Evolutionary conservation across 2,888 invertebrate genomes (phyloP), one percentile per base, ranked within the genome.

Genomic region (Ligdia adustata): DNA sequence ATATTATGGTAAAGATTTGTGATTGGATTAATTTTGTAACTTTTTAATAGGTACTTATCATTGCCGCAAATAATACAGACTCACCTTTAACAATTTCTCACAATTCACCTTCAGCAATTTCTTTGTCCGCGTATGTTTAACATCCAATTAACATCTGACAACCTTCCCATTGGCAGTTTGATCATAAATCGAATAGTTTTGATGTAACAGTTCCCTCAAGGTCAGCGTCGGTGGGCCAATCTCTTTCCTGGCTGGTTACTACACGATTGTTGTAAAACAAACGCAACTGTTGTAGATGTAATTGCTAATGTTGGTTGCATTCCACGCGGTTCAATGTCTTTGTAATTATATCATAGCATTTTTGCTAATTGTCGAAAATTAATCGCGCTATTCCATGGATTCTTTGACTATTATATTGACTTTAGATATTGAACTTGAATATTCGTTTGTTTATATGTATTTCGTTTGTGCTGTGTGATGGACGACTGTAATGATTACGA

Each of bases 141-240:
- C n/a, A n/a, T 22, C n/a, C 22, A 22, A 22, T 22, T 0, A 7
- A 18, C 6, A 22, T 22, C 7, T n/a, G 22, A 22, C 18, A 28
- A 27, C 37, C 37, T 18, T 34, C 20, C 9, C 42, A 34, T 34
- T 34, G 27, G 13, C n/a, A 34, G n/a, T 38, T 45, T 13, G 46
- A 39, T 32, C 35, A 35, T 18, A 40, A 26, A 33, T 35, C 27
- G 33, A 34, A 45, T 49, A 46, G 26, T 39, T 42, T 51, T 37
- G 52, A 56, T 55, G 55, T 50, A 58, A 56, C 29, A 37, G 24
- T 46, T 18, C 9, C 33, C 40, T 41, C 55, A 61, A 61, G 56
- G 56, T 52, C 55, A 61, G 58, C 55, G 56, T 52, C 47, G 35
- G 13, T 48, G 44, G 34, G 45, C 38, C 56, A 59, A 56, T 51